A percentile compares a stretch with the other conserved stretches of the same genome.
These are phyloP conservation scores for Platyura marginata DNA, from an alignment of 1,140 invertebrate genomes.

Conservation along the genomic window DNA sequence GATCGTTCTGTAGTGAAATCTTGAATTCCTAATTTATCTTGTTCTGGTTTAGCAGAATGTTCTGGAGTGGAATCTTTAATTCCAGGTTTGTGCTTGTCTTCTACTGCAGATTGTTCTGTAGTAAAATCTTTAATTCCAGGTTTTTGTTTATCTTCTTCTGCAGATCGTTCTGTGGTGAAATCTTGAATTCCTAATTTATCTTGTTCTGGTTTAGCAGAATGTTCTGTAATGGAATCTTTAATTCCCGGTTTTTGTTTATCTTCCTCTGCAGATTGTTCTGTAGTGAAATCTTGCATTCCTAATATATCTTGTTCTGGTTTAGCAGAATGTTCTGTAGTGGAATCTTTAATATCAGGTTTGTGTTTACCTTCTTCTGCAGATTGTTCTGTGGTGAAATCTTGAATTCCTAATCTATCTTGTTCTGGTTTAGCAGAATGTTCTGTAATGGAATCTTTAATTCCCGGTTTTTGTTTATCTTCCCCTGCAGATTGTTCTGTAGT, in stretches of 20 bases:
- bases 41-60: too few species aligned
- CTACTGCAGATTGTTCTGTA: not conserved
- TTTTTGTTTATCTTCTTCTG: not conserved
- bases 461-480: not conserved
- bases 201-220: not conserved
- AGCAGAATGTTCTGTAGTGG: not conserved
- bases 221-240: not conserved
- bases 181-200: not conserved
- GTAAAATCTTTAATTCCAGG: too few species aligned
- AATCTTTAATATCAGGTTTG: not conserved
- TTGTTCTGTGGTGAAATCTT: not conserved
- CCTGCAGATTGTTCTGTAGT: not conserved
- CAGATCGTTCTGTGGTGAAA: not conserved
- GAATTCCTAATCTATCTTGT: not conserved
- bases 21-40: too few species aligned
- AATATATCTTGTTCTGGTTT: not conserved
- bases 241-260: not conserved
- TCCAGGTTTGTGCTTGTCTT: not conserved
- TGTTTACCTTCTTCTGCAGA: not conserved
- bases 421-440: not conserved
- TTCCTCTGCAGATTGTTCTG: not conserved
- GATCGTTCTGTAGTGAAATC: too few species aligned
- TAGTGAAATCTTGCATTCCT: not conserved
- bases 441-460: slow-evolving; percentile 6
- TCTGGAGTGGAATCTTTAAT: too few species aligned